phyloP scores from a whole-genome alignment of 1,140 invertebrate genomes.

The Drosophila prosaltans region DNA sequence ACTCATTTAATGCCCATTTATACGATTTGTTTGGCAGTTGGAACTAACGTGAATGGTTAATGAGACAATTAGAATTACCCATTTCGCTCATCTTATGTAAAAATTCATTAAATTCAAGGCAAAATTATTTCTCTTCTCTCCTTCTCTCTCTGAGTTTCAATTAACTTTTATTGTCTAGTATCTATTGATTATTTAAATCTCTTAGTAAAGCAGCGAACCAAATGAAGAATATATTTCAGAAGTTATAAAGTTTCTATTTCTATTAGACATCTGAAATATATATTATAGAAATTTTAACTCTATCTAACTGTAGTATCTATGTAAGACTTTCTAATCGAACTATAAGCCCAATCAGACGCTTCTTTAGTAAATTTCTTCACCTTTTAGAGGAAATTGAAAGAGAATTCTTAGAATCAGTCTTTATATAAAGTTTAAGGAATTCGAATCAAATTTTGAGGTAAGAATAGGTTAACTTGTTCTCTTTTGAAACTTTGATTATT shows the following conservation, averaged over 20 bases:
- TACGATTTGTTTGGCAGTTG: conserved; percentile 33
- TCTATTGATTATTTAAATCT: background rate
- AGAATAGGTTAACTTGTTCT: background rate
- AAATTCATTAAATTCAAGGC: conserved; percentile 2
- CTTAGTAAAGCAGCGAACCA: background rate
- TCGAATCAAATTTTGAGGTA: too few species aligned
- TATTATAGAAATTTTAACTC: too few species aligned
- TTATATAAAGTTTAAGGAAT: too few species aligned
- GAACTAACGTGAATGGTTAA: conserved; percentile 12
- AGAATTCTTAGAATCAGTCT: too few species aligned
- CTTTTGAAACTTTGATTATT: background rate
- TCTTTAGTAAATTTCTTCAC: too few species aligned
- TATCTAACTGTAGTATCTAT: too few species aligned
- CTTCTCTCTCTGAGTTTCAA: background rate
- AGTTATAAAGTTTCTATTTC: background rate
- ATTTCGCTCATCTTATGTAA: background rate
- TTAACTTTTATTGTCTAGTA: conserved; percentile 12
- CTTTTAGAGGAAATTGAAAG: too few species aligned
- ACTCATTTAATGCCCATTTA: conserved; percentile 58
- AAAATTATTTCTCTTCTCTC: background rate
- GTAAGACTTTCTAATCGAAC: too few species aligned
- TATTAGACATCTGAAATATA: too few species aligned
- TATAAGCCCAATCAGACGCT: too few species aligned
- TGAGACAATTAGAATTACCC: background rate
- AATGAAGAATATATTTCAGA: background rate